These are phyloP conservation scores for Phanerotoma sp. DNA, from an alignment of 2,888 invertebrate species.

Conservation along the genomic window DNA sequence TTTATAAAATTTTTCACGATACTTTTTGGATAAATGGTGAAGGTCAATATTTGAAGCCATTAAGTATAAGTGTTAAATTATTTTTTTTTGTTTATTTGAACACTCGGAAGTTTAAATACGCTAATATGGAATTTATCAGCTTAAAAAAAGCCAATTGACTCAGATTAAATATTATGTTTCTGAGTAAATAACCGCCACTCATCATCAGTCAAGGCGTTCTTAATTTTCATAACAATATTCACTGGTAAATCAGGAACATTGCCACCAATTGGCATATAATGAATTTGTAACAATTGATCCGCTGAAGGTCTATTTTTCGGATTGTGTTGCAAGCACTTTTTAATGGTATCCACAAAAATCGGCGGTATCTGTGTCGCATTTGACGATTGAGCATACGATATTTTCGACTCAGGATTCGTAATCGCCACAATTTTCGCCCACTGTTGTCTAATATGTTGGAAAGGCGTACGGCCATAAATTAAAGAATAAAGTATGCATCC, in stretches of 20 bases:
- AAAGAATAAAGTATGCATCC: slow-evolving; percentile 95
- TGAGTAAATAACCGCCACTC: too few species aligned
- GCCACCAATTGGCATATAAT: slow-evolving; percentile 49
- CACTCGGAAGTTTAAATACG: too few species aligned
- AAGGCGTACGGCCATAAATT: slow-evolving; percentile 88
- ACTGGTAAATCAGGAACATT: slow-evolving; percentile 37
- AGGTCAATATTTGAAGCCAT: too few species aligned
- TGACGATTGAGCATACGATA: slow-evolving; percentile 67
- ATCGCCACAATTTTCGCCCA: slow-evolving; percentile 79
- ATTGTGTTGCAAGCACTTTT: slow-evolving; percentile 73
- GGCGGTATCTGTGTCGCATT: slow-evolving; percentile 61
- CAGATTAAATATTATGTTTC: too few species aligned
- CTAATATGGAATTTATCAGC: too few species aligned
- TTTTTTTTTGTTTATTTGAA: not conserved
- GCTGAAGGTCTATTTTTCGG: slow-evolving; percentile 74
- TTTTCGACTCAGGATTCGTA: slow-evolving; percentile 70
- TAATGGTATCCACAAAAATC: slow-evolving; percentile 66
- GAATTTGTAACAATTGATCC: slow-evolving; percentile 67
- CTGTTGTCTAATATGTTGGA: slow-evolving; percentile 74
- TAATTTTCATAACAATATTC: slow-evolving; percentile 47
- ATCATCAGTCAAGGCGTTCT: slow-evolving; percentile 42
- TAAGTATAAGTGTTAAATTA: too few species aligned
- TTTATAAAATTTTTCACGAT: too few species aligned
- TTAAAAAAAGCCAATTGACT: too few species aligned
- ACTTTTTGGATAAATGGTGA: too few species aligned